Evolutionary conservation across 2,888 invertebrate species (phyloP).

Genomic region (Lithophane ornitopus): DNA sequence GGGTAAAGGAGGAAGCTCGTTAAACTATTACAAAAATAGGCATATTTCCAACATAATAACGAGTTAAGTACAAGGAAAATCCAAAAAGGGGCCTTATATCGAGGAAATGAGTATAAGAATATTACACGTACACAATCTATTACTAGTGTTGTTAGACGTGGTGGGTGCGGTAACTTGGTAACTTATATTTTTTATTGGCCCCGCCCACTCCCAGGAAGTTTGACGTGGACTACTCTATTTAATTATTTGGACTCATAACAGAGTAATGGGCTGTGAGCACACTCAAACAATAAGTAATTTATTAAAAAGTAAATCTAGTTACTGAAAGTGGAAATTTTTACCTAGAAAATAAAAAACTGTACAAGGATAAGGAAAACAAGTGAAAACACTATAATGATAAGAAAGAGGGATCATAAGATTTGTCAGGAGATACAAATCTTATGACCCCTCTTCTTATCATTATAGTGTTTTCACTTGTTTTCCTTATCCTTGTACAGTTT

Average conservation of each 20-base stretch:
- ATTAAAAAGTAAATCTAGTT: slow-evolving; percentile 23
- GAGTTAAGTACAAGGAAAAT: slow-evolving; percentile 74
- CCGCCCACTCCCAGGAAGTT: slow-evolving; percentile 19
- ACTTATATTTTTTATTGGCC: slow-evolving; percentile 41
- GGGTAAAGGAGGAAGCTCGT: not conserved
- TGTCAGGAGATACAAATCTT: too few relatives aligned
- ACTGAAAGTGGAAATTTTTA: slow-evolving; percentile 1
- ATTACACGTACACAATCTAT: slow-evolving; percentile 39
- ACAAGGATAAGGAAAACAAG: not conserved
- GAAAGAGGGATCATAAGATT: slow-evolving; percentile 9
- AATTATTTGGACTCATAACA: slow-evolving; percentile 53
- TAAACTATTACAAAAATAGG: slow-evolving; percentile 16
- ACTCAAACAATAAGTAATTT: slow-evolving; percentile 35
- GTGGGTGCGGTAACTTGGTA: slow-evolving; percentile 36
- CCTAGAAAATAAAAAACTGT: not conserved
- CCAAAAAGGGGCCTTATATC: slow-evolving; percentile 74
- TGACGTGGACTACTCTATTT: slow-evolving; percentile 50
- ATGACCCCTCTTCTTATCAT: too few relatives aligned
- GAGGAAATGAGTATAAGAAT: slow-evolving; percentile 65
- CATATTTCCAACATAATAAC: slow-evolving; percentile 19
- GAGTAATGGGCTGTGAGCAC: slow-evolving; percentile 37
- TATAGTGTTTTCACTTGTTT: too few relatives aligned
- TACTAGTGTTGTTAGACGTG: slow-evolving; percentile 27
- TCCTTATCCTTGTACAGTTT: too few relatives aligned
- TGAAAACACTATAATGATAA: not conserved